These are phyloP conservation scores for Camponotus floridanus DNA, from an alignment of 1,140 invertebrate species.

Conservation along the genomic window DNA sequence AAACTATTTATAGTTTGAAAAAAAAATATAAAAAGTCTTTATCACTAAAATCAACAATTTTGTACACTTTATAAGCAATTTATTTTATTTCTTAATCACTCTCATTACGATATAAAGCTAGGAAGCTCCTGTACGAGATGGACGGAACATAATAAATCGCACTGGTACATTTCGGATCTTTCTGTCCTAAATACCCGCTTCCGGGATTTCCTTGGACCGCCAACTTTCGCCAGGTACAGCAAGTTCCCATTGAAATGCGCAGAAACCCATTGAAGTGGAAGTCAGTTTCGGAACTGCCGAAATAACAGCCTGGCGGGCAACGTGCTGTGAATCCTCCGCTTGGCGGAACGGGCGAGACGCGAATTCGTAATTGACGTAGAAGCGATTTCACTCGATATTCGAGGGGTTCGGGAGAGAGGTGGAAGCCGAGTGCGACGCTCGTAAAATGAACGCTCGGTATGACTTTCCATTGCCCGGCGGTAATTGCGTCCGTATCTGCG, in stretches of 20 bases:
- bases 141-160: neutral
- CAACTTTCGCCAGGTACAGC: conserved; percentile 65
- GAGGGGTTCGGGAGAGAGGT: neutral
- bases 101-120: neutral
- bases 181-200: conserved; percentile 20
- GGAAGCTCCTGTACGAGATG: too few species aligned
- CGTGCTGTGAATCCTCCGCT: conserved; percentile 74
- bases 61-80: neutral
- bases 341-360: conserved; percentile 71
- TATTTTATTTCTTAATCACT: neutral
- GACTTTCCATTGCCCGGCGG: conserved; percentile 45
- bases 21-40: neutral
- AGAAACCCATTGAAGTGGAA: conserved; percentile 63
- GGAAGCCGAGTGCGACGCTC: conserved; percentile 40
- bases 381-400: conserved; percentile 67
- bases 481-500: conserved; percentile 26
- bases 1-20: neutral
- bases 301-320: conserved; percentile 72
- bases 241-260: conserved; percentile 70
- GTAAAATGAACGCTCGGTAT: conserved; percentile 60
- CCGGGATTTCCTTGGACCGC: conserved; percentile 40
- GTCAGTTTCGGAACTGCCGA: conserved; percentile 74
- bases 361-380: conserved; percentile 74
- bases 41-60: neutral
- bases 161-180: neutral